Evolutionary conservation across 2,797 vertebrate genomes (phyloP), one percentile per base, ranked within the genome.

Genomic region (Hyperoplus lanceolatus): DNA sequence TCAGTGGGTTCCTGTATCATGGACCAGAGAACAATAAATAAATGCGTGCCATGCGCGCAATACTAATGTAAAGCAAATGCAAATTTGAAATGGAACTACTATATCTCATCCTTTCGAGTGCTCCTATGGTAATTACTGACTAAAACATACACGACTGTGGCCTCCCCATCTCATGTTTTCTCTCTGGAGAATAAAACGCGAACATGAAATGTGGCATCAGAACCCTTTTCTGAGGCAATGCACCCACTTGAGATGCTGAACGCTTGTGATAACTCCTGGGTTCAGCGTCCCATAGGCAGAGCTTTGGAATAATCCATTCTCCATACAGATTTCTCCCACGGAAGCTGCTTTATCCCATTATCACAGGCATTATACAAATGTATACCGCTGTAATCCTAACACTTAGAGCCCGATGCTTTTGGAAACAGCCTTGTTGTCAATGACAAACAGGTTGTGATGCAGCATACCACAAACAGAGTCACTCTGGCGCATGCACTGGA

Each of bases 311-410:
- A 95, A 95, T 94, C 94, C 93, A 94, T 95, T 94, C 90, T 93
- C 90, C 93, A 92, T 95, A 93, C 93, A 93, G 93, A 94, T 92
- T 94, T 93, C 82, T 89, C 85, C 81, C 92, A 88, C 85, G 69
- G 91, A 95, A 95, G 92, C 93, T 73, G 91, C 93, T 93, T 93
- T 93, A 94, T 94, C 92, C 93, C 91, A 94, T 95, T 95, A 94
- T 95, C 95, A 91, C 94, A 93, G 91, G 90, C 92, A 94, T 94
- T 94, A 94, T 92, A 95, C 93, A 94, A 93, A 93, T 92, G 88
- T 94, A 94, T 90, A 93, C 90, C 56, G 77, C 92, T 92, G 89
- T 95, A 95, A 96, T 95, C 93, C 93, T 91, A 88, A 93, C 90
- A 93, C 89, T 93, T 92, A 90, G 90, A 91, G 85, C 80, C 82